Percentiles rank a stretch among this genome's conserved stretches.
Evolutionary conservation across 2,113 vertebrate species (phyloP).

Genomic region (Microcebus jonahi): DNA sequence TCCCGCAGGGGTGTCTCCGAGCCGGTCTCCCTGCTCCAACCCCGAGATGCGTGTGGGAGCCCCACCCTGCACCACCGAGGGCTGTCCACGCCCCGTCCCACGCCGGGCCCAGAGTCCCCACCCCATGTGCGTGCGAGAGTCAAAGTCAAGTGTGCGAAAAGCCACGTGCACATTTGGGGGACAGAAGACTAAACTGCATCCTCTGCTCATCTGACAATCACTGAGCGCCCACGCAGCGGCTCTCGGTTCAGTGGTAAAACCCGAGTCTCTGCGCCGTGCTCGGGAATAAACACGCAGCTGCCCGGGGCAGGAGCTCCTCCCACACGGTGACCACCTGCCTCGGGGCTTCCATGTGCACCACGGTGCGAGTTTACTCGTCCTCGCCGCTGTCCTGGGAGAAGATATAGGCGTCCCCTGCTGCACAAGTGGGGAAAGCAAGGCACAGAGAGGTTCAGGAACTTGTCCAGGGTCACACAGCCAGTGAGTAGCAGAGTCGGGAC

Average conservation of each 20-base stretch:
- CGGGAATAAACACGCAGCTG: not conserved
- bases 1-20: not conserved
- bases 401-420: not conserved
- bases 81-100: not conserved
- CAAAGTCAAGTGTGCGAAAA: too few species aligned
- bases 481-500: not conserved
- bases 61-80: not conserved
- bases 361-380: too few species aligned
- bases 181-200: not conserved
- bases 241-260: too few species aligned
- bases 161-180: not conserved
- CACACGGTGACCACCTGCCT: accelerated
- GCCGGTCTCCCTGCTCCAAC: not conserved
- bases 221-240: too few species aligned
- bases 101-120: not conserved
- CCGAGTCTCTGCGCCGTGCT: too few species aligned
- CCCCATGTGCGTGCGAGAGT: too few species aligned
- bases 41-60: accelerated
- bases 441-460: not conserved
- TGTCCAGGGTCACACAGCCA: not conserved
- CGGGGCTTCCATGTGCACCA: not conserved
- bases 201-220: too few species aligned
- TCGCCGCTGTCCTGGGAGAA: not conserved
- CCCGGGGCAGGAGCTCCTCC: not conserved
- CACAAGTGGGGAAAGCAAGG: not conserved